Percentiles rank a stretch among this genome's conserved stretches.
phyloP scores from a whole-genome alignment of 64 coral and sea anemone species.

The Orbicella faveolata region DNA sequence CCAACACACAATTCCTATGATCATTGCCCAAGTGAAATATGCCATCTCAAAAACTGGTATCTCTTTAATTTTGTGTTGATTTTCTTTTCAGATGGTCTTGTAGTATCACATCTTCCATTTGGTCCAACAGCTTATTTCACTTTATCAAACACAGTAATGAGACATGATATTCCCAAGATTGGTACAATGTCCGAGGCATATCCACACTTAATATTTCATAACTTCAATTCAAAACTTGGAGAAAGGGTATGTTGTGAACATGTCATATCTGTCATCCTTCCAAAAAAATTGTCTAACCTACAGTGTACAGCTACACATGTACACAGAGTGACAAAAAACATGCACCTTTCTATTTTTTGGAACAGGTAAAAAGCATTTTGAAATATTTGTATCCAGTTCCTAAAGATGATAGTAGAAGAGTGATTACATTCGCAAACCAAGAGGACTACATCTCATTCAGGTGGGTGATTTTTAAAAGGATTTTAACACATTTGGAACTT shows the following conservation, averaged over 20 bases:
- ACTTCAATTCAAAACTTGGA: constrained; percentile 94
- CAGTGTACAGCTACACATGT: neutral
- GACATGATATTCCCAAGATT: constrained; percentile 98
- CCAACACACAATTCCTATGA: too few species aligned
- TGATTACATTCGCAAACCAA: constrained; percentile 97
- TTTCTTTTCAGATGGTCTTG: constrained; percentile 82
- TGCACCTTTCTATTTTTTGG: neutral
- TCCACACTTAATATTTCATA: constrained; percentile 96
- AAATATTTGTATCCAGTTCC: constrained; percentile 96
- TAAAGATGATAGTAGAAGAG: constrained; percentile 92
- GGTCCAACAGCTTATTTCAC: constrained; percentile 99
- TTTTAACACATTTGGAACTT: too few species aligned
- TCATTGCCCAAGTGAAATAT: too few species aligned
- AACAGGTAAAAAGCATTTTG: constrained; percentile 85
- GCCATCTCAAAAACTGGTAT: neutral
- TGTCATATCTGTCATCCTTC: too few species aligned
- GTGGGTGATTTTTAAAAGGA: neutral
- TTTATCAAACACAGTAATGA: constrained; percentile 95
- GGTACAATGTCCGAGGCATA: constrained; percentile 96
- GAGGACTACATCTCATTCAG: constrained; percentile 98
- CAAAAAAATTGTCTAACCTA: neutral
- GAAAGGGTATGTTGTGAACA: constrained; percentile 78
- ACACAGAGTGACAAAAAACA: neutral
- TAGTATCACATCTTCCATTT: constrained; percentile 93
- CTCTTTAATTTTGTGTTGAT: neutral